Percentiles rank a stretch among this genome's conserved stretches.
Conservation (phyloP, 1,140 invertebrate species). For the Tetramorium parvispinum region DNA sequence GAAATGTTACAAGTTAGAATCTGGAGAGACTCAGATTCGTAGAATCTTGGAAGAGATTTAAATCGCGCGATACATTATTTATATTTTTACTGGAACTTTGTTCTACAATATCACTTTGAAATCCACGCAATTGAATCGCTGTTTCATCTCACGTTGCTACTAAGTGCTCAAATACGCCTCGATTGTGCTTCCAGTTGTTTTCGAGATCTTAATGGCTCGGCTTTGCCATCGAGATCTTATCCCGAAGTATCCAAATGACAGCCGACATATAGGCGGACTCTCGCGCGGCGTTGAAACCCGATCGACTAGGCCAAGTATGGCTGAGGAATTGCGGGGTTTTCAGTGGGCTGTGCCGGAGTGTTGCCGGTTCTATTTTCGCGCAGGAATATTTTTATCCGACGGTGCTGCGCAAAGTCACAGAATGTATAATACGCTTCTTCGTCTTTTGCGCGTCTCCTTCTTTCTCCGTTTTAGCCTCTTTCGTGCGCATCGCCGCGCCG, state of each 20-base stretch:
- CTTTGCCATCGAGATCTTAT: not conserved
- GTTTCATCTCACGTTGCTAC: not conserved
- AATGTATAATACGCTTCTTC: conserved; percentile 71
- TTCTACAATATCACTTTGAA: not conserved
- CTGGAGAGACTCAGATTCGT: not conserved
- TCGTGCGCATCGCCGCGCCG: not conserved
- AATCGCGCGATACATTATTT: not conserved
- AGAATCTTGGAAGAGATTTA: not conserved
- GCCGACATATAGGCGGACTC: not conserved
- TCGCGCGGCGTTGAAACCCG: conserved; percentile 67
- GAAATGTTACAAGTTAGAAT: not conserved
- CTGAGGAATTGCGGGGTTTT: conserved; percentile 74
- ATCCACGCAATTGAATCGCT: not conserved
- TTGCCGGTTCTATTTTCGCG: conserved; percentile 74
- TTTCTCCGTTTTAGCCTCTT: conserved; percentile 32
- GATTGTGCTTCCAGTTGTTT: not conserved
- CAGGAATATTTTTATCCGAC: conserved; percentile 78
- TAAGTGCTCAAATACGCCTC: not conserved
- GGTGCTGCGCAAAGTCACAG: conserved; percentile 65
- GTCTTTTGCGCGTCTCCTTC: conserved; percentile 27
- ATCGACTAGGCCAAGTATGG: conserved; percentile 77
- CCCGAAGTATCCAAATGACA: not conserved
- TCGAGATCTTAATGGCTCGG: not conserved
- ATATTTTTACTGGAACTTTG: not conserved
- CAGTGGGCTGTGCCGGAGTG: conserved; percentile 48